A percentile compares a stretch with the other conserved stretches of the same genome.
Evolutionary conservation across 2,888 invertebrate genomes (phyloP).

Genomic region (Coleophora deauratella): DNA sequence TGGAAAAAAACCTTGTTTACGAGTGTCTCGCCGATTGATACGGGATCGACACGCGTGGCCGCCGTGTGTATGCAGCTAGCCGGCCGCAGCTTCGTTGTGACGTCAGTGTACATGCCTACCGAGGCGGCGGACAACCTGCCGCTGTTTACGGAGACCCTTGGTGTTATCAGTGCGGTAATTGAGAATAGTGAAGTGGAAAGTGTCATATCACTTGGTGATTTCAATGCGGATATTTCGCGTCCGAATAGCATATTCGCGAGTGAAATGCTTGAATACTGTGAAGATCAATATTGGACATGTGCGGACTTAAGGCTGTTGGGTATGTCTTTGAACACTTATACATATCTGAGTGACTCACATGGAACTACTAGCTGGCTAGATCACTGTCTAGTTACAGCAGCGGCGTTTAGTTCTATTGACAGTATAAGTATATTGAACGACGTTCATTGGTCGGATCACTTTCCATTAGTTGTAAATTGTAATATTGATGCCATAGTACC

Average conservation of each 20-base stretch:
- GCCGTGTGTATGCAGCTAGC: no score
- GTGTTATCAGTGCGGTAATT: conserved; percentile 1
- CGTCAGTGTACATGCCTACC: conserved; percentile 6
- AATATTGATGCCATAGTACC: neutral
- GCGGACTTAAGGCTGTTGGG: neutral
- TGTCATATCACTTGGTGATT: conserved; percentile 2
- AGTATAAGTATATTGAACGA: neutral
- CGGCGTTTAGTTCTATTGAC: neutral
- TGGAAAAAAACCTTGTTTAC: neutral
- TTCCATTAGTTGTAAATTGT: neutral
- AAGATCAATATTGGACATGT: conserved; percentile 1
- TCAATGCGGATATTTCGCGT: neutral
- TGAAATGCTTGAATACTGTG: conserved; percentile 1
- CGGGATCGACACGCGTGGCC: neutral
- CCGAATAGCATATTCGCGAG: neutral
- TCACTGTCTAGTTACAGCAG: conserved; percentile 6
- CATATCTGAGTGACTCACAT: neutral
- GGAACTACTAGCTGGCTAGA: conserved; percentile 2
- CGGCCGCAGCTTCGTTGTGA: neutral
- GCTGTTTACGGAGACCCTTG: conserved; percentile 2
- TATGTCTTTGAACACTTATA: neutral
- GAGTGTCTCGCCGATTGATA: neutral
- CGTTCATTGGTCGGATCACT: neutral
- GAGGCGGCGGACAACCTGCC: neutral
- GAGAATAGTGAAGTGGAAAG: neutral